Percentiles rank a stretch among this genome's conserved stretches.
These are phyloP conservation scores for Agrotis segetum DNA, from an alignment of 2,888 invertebrate species.

Conservation along the genomic window DNA sequence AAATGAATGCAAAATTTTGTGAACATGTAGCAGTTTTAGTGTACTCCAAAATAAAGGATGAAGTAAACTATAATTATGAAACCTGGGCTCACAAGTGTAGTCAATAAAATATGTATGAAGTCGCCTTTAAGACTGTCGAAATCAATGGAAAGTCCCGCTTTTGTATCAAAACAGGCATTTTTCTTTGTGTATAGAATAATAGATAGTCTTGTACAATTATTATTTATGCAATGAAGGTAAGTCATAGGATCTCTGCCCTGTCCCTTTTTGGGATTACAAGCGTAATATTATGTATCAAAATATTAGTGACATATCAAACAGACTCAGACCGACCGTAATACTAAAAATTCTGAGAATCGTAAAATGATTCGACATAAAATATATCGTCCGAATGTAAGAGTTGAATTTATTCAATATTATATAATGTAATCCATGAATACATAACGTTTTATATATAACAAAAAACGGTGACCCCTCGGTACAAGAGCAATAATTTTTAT, in stretches of 20 bases:
- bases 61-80: no score
- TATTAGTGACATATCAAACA: not conserved
- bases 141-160: no score
- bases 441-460: constrained; percentile 29
- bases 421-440: constrained; percentile 29
- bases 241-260: not conserved
- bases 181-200: no score
- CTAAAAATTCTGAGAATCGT: constrained; percentile 28
- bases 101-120: no score
- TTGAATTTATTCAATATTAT: constrained; percentile 32
- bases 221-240: no score
- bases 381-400: constrained; percentile 40
- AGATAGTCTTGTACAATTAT: no score
- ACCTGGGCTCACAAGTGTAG: no score
- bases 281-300: not conserved
- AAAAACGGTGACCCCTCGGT: constrained; percentile 26
- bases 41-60: no score
- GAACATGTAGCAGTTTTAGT: no score
- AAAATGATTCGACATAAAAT: constrained; percentile 50
- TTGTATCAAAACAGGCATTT: no score
- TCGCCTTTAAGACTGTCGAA: no score
- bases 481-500: constrained; percentile 23
- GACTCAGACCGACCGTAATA: constrained; percentile 1
- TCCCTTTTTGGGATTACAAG: not conserved
- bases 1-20: no score